phyloP scores from a whole-genome alignment of 2,888 invertebrate species.

The Brenthis hecate region DNA sequence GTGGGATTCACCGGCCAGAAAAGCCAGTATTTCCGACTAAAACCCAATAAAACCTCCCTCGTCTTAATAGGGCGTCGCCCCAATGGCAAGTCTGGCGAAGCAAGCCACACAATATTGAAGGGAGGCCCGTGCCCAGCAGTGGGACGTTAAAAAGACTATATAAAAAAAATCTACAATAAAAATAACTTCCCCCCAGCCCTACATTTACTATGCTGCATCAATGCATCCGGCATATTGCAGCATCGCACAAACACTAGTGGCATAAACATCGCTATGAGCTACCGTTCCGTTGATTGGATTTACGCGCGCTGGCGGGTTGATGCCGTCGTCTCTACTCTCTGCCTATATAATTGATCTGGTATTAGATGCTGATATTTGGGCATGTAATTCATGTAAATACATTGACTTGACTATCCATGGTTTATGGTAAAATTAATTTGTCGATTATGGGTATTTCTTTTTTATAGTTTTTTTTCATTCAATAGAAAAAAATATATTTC shows the following conservation, averaged over 20 bases:
- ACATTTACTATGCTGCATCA: conserved; percentile 55
- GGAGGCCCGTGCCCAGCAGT: too few species aligned
- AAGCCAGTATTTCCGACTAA: too few species aligned
- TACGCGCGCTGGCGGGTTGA: conserved; percentile 56
- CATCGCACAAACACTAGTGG: conserved; percentile 50
- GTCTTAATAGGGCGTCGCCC: too few species aligned
- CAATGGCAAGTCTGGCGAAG: too few species aligned
- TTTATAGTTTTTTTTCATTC: not conserved
- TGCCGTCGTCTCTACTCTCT: conserved; percentile 36
- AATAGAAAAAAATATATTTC: not conserved
- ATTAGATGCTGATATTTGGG: conserved; percentile 7
- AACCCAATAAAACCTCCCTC: too few species aligned
- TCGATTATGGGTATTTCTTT: too few species aligned
- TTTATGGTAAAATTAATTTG: too few species aligned
- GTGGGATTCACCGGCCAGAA: too few species aligned
- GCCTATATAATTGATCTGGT: conserved; percentile 34
- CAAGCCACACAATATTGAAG: too few species aligned
- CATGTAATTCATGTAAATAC: conserved; percentile 1
- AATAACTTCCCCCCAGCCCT: conserved; percentile 54
- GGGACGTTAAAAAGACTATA: too few species aligned
- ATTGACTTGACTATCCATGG: too few species aligned
- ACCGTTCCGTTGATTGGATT: conserved; percentile 73
- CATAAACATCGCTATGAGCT: conserved; percentile 57
- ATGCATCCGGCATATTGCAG: conserved; percentile 71
- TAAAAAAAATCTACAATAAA: not conserved